Percentiles rank a stretch among this genome's conserved stretches.
Evolutionary conservation across 2,113 vertebrate species (phyloP).

Genomic region (Pterophyllum scalare): DNA sequence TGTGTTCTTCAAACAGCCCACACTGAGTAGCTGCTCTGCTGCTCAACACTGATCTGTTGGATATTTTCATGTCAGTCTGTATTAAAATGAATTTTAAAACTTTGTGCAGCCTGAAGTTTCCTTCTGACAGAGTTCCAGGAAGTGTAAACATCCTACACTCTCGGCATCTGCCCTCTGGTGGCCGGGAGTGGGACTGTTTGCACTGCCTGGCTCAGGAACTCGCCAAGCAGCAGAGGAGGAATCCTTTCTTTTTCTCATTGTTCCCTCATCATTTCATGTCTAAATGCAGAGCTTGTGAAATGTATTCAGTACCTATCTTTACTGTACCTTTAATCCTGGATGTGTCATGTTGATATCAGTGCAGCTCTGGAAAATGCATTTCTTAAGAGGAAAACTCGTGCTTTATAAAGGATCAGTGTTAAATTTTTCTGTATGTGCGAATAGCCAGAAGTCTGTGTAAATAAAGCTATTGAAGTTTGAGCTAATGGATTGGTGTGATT

Average conservation of each 20-base stretch:
- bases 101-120: not conserved
- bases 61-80: not conserved
- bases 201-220: constrained; percentile 88
- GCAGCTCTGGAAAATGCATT: not conserved
- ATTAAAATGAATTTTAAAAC: not conserved
- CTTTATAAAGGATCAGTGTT: not conserved
- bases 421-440: not conserved
- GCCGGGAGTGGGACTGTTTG: constrained; percentile 99
- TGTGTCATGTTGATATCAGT: not conserved
- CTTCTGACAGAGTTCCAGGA: constrained; percentile 83
- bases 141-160: constrained; percentile 99
- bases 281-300: not conserved
- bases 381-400: not conserved
- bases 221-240: not conserved
- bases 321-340: no score
- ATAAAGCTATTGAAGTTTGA: constrained; percentile 34
- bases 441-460: not conserved
- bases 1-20: no score
- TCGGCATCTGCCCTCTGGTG: constrained; percentile 91
- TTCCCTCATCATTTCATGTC: not conserved
- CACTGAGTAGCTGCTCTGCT: no score
- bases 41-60: no score
- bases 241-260: not conserved
- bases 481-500: constrained; percentile 25
- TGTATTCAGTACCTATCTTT: no score